phyloP scores from a whole-genome alignment of 1,140 invertebrate species.

The Polyergus mexicanus region DNA sequence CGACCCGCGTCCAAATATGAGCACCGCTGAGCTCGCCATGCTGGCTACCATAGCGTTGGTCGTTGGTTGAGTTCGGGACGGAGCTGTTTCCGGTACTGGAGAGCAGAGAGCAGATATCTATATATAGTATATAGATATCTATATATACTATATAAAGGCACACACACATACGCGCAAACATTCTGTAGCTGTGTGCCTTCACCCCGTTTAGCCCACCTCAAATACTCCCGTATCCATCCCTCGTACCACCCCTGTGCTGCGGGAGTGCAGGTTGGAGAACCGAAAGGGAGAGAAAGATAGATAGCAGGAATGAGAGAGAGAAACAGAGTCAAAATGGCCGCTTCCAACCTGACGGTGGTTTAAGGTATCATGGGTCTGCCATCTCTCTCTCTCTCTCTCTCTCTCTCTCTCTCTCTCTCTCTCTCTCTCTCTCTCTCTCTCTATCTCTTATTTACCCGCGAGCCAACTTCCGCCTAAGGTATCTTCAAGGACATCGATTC shows the following conservation, averaged over 20 bases:
- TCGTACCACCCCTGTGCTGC: constrained; percentile 68
- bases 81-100: constrained; percentile 84
- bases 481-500: constrained; percentile 68
- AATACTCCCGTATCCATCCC: constrained; percentile 69
- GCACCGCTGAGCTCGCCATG: constrained; percentile 84
- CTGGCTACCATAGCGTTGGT: constrained; percentile 82
- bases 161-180: constrained; percentile 15
- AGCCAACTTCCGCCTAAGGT: constrained; percentile 32
- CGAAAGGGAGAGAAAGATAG: constrained; percentile 41
- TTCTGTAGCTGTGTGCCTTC: constrained; percentile 79
- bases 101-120: constrained; percentile 72
- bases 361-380: constrained; percentile 79
- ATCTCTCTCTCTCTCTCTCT: constrained; percentile 57
- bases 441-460: constrained; percentile 4
- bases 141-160: neutral
- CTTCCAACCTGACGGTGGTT: constrained; percentile 80
- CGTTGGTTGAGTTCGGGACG: constrained; percentile 82
- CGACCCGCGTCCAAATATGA: constrained; percentile 74
- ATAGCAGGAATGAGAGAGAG: constrained; percentile 46
- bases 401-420: neutral
- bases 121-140: constrained; percentile 6
- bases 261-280: constrained; percentile 74
- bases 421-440: neutral
- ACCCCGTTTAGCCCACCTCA: constrained; percentile 80
- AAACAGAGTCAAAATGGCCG: constrained; percentile 80